Evolutionary conservation across 2,797 vertebrate species (phyloP), one percentile per base, ranked within the genome.

Genomic region (Halcyon smyrnensis): DNA sequence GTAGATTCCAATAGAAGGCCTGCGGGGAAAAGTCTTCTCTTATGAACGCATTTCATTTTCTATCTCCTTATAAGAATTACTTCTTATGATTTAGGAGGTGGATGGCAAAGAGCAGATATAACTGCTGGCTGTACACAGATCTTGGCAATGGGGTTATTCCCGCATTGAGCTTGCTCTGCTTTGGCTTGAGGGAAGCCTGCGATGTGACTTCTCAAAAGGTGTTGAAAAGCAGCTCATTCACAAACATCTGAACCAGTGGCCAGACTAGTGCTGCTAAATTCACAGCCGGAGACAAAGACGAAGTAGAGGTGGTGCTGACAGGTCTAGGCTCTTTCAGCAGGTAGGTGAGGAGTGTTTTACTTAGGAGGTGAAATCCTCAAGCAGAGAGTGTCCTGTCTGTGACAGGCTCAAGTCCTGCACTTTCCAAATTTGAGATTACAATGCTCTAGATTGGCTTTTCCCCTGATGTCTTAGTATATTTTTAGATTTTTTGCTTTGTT

Each of bases 321-420:
- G 65, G 51, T 23, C 8, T 9, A 6, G 50, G 64, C 48, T 93
- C 48, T 67, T 37, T 21, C 48, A 70, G 64, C 36, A 77, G 46
- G 1, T 30, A 8, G 23, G 10, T 10, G 45, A 37, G 41, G 41
- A 21, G 37, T 32, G 53, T 9, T 32, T 67, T 34, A 24, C 28
- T 15, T 4, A 13, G 53, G n/a, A 84, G 13, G 23, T 14, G 37
- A 79, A 65, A 53, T 32, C 25, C 67, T 89, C 54, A 13, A 9
- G 13, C 3, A 3, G 50, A 30, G 43, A 9, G 15, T 6, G 30
- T 57, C 57, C 59, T 68, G 34, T 14, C 34, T 63, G 6, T 50
- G 64, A 0, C 0, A 53, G 50, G 51, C 63, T 76, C 19, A 12
- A 27, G 25, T 37, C 36, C 27, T 59, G 32, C 15, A 6, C 19